A percentile compares a stretch with the other conserved stretches of the same genome.
These are phyloP conservation scores for Agrotis ipsilon DNA, from an alignment of 2,888 invertebrate genomes.

Conservation along the genomic window DNA sequence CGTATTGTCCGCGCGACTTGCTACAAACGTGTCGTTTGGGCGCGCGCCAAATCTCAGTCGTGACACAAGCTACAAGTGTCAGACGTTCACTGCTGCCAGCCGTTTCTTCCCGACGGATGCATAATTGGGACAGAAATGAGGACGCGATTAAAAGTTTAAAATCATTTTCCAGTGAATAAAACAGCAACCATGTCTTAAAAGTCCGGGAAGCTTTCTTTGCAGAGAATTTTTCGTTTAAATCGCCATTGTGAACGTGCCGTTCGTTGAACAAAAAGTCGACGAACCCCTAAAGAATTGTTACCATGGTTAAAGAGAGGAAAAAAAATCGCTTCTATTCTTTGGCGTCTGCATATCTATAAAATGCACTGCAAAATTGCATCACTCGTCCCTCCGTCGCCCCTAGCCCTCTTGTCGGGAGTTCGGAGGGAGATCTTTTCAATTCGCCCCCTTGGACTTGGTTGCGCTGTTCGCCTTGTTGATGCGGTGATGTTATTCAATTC, in stretches of 20 bases:
- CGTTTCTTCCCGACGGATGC: constrained; percentile 78
- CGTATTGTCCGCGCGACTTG: constrained; percentile 68
- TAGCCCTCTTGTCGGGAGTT: constrained; percentile 66
- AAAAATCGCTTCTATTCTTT: constrained; percentile 72
- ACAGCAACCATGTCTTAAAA: constrained; percentile 53
- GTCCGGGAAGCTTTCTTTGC: constrained; percentile 39
- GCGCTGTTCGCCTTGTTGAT: constrained; percentile 69
- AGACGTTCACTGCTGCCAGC: constrained; percentile 73
- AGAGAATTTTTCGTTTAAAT: constrained; percentile 31
- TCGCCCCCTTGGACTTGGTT: constrained; percentile 73
- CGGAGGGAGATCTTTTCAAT: constrained; percentile 78
- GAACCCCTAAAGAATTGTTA: constrained; percentile 64
- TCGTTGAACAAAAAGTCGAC: constrained; percentile 50
- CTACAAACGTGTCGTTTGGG: constrained; percentile 75
- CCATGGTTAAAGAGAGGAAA: constrained; percentile 70
- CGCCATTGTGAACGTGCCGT: constrained; percentile 60
- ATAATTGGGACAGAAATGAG: constrained; percentile 82
- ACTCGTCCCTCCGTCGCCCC: constrained; percentile 70
- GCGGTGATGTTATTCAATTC: constrained; percentile 81
- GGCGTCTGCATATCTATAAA: constrained; percentile 72
- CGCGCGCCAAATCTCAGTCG: constrained; percentile 79
- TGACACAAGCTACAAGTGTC: constrained; percentile 86
- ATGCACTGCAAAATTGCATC: constrained; percentile 82
- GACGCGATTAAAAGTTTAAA: constrained; percentile 74
- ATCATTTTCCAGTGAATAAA: constrained; percentile 68